Conservation (phyloP, 1,140 invertebrate genomes). For the Bombus ignitus region DNA sequence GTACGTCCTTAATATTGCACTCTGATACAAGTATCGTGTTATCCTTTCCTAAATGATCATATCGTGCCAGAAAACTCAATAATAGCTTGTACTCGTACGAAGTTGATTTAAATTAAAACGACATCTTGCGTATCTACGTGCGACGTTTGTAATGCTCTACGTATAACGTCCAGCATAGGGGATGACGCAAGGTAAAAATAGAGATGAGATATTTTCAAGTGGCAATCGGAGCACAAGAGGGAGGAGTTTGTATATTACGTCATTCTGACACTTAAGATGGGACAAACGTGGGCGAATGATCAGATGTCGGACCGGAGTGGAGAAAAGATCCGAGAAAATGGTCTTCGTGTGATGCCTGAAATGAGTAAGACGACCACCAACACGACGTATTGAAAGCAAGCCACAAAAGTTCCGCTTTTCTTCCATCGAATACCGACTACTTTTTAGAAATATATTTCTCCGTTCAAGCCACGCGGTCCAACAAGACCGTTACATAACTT, state of each 20-base stretch:
- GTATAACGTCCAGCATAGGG: not conserved
- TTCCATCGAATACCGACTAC: conserved; percentile 31
- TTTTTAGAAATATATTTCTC: conserved; percentile 47
- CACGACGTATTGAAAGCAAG: conserved; percentile 48
- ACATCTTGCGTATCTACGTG: not conserved
- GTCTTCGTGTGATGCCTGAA: conserved; percentile 45
- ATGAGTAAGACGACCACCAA: conserved; percentile 18
- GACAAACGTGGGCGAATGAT: conserved; percentile 39
- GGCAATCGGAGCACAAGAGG: not conserved
- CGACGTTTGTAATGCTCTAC: not conserved
- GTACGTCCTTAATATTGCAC: not conserved
- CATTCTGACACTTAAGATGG: conserved; percentile 35
- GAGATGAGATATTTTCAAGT: not conserved
- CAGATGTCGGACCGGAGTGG: conserved; percentile 27
- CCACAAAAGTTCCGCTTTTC: conserved; percentile 38
- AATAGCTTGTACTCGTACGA: not conserved
- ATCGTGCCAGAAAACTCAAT: not conserved
- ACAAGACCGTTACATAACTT: not conserved
- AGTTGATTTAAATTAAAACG: not conserved
- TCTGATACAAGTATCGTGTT: not conserved
- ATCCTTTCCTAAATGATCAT: not conserved
- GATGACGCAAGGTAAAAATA: not conserved
- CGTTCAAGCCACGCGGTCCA: not conserved
- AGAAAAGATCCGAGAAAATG: conserved; percentile 43
- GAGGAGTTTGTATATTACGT: conserved; percentile 30